phyloP scores from a whole-genome alignment of 2,888 invertebrate species.

The Crocallis elinguaria region DNA sequence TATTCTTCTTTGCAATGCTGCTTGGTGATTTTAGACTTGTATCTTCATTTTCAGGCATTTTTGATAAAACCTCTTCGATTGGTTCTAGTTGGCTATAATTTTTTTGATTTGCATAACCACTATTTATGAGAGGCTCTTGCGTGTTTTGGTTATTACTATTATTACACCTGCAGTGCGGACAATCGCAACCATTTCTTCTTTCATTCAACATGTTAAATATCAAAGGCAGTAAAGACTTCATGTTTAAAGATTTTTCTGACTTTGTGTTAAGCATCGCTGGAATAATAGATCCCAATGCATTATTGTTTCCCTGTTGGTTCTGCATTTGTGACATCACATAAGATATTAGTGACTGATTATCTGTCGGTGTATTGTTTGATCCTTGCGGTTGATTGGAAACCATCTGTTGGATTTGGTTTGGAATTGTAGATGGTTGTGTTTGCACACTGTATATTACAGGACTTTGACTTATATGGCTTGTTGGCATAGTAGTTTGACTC shows the following conservation, averaged over 20 bases:
- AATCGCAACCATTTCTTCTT: constrained; percentile 49
- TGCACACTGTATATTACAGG: constrained; percentile 44
- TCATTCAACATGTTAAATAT: constrained; percentile 68
- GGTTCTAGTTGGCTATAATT: constrained; percentile 43
- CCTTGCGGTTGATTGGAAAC: constrained; percentile 3
- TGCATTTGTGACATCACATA: constrained; percentile 46
- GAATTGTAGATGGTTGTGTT: constrained; percentile 36
- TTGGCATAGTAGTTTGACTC: constrained; percentile 8
- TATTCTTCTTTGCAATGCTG: constrained; percentile 11
- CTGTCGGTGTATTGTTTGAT: constrained; percentile 12
- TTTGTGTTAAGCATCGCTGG: constrained; percentile 36
- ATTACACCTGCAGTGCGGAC: constrained; percentile 50
- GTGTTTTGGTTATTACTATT: constrained; percentile 16
- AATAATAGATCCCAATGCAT: constrained; percentile 29
- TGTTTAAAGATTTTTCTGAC: constrained; percentile 52
- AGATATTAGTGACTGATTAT: constrained; percentile 43
- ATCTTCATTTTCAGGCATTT: constrained; percentile 5
- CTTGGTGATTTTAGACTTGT: neutral
- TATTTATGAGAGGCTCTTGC: constrained; percentile 43
- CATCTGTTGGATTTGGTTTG: constrained; percentile 33
- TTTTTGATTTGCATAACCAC: constrained; percentile 55
- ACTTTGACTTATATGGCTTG: constrained; percentile 24
- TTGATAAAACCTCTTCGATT: neutral
- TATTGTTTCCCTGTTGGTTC: constrained; percentile 22
- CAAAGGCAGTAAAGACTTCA: constrained; percentile 67